Evolutionary conservation across 2,888 invertebrate genomes (phyloP), one percentile per base, ranked within the genome.

Genomic region (Oasisia sp.): DNA sequence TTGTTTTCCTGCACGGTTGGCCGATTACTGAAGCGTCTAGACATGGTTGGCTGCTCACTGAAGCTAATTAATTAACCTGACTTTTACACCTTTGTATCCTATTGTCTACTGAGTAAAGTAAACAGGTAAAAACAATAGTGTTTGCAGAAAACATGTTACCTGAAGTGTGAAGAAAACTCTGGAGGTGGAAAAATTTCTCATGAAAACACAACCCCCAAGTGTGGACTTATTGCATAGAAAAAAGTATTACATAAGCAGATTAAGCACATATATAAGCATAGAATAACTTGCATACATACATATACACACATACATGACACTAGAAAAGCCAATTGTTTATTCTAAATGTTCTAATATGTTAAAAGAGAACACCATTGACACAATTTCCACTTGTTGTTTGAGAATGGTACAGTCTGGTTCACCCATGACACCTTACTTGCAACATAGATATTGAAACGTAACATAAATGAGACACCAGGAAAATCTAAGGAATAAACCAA

Each of bases 71-170:
- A 74, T 74, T 74, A 74, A 74, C 74, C 74, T 27, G 74, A 74
- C 27, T 74, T 74, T 74, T n/a, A 74, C 74, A 74, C 74, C 74
- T 74, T n/a, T 74, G 74, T 74, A n/a, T 74, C 74, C 74, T 74
- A 50, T 74, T 74, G 74, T 74, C 74, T n/a, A 14, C 7, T 14
- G 74, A 19, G 27, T 74, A 27, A 74, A 5, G 27, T 27, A 74
- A 19, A 74, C 27, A 74, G 27, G 19, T 27, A 74, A 74, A 74
- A 74, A 74, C 74, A 74, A 19, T 19, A 19, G 74, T 14, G 27
- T 74, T 19, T 27, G 19, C 74, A 74, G 19, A 74, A 74, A 74
- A 74, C 74, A 74, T 19, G 27, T 14, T 50, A 50, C 14, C 50
- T 9, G 50, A 8, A 50, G 50, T 50, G 8, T 50, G 50, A 50